Base-by-base conservation (phyloP, 1,140 invertebrate species). In the Bombus breviceps region DNA sequence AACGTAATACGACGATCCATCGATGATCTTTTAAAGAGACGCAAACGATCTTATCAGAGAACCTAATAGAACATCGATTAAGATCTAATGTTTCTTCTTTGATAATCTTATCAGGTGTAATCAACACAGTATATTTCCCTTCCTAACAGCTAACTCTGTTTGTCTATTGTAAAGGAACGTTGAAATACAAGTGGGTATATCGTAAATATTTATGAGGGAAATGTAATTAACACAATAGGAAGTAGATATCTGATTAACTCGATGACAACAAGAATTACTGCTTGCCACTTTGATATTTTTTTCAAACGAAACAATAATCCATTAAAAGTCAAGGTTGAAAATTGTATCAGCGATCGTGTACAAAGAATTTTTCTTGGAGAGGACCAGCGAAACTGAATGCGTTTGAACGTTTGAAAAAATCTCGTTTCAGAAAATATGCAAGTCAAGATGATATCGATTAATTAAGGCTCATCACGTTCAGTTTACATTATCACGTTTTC, bases 131-230 rank as follows among this genome's bases (percentile, higher is more conserved):
- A 34, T 9, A 22, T 22, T 62, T 62, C 34, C 28, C 9, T 8
- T 39, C 1, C 1, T 53, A 22, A 41, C 41, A 32, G 15, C 59
- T 57, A 41, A 71, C 62, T 12, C 22, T 22, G 47, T 53, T 18
- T 18, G 3, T 22, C 10, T 15, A 0, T 3, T 12, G 10, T 34
- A 37, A 34, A 43, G 74, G 25, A 32, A n/a, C 13, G 6, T 15
- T 43, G 47, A 83, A 83, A 83, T 71, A 25, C 47, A 75, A 78
- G 6, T 68, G 12, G 74, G 10, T 10, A 32, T 22, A 9, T 22
- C 6, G 57, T 77, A 78, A 69, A 78, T 78, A 83, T 83, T 68
- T 78, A 83, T 78, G 82, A 78, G 13, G 64, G 64, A 77, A 57
- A 39, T 77, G 43, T 22, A 83, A 59, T 78, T 59, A 83, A 69